Conservation (phyloP, 2,888 invertebrate species). For the Nineta flava region DNA sequence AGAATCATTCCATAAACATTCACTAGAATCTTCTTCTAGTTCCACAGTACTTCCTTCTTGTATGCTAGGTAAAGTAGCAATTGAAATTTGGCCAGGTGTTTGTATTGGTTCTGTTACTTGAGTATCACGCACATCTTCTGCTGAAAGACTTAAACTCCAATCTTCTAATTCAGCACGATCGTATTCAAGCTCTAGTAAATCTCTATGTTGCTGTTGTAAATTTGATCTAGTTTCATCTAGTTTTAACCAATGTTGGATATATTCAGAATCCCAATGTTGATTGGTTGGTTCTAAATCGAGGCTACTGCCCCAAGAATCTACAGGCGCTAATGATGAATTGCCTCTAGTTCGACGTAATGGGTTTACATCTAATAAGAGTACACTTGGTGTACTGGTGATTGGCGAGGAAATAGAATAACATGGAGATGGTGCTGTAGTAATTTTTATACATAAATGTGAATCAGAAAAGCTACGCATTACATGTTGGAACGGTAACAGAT, state of each 20-base stretch:
- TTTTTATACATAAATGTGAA: slow-evolving; percentile 54
- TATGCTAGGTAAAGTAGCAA: slow-evolving; percentile 52
- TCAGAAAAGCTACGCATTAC: slow-evolving; percentile 60
- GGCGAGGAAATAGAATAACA: slow-evolving; percentile 37
- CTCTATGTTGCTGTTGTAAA: slow-evolving; percentile 49
- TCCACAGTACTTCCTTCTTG: slow-evolving; percentile 57
- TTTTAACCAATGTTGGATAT: slow-evolving; percentile 60
- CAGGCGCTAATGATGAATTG: slow-evolving; percentile 22
- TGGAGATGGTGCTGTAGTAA: slow-evolving; percentile 42
- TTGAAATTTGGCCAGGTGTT: slow-evolving; percentile 45
- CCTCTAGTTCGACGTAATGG: slow-evolving; percentile 42
- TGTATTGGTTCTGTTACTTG: slow-evolving; percentile 24
- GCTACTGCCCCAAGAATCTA: slow-evolving; percentile 7
- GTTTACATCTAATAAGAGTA: slow-evolving; percentile 38
- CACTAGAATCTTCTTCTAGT: slow-evolving; percentile 56
- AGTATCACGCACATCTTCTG: slow-evolving; percentile 45
- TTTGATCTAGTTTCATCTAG: slow-evolving; percentile 55
- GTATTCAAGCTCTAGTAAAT: slow-evolving; percentile 53
- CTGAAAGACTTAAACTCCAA: slow-evolving; percentile 60
- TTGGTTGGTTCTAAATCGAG: slow-evolving; percentile 37
- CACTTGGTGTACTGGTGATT: slow-evolving; percentile 42
- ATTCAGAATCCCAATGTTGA: slow-evolving; percentile 51
- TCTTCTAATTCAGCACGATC: slow-evolving; percentile 63
- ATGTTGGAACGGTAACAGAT: slow-evolving; percentile 53
- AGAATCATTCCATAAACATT: slow-evolving; percentile 60